These are phyloP conservation scores for Pitangus sulphuratus DNA, from an alignment of 2,797 vertebrate genomes.

Conservation along the genomic window DNA sequence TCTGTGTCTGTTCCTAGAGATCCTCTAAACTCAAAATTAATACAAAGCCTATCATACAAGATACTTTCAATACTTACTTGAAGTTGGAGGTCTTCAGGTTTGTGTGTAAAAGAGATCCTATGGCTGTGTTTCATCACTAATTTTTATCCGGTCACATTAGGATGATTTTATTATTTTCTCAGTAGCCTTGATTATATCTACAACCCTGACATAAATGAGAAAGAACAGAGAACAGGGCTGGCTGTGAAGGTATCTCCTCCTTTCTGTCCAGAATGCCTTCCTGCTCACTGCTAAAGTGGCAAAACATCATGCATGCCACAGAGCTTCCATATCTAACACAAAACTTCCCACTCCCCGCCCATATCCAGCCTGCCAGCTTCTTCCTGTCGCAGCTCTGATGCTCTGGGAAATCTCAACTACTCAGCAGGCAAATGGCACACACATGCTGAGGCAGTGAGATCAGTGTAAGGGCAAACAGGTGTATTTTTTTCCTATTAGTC, in stretches of 20 bases:
- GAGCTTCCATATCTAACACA: background rate
- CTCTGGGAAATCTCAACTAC: background rate
- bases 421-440: rapidly evolving
- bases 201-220: rapidly evolving
- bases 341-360: background rate
- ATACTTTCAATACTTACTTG: background rate
- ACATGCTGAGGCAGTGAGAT: rapidly evolving
- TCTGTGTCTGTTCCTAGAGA: background rate
- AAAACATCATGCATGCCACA: background rate
- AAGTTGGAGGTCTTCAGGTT: background rate
- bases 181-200: background rate
- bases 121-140: background rate
- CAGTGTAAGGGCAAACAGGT: background rate
- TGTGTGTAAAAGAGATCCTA: background rate
- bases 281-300: background rate
- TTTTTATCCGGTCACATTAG: background rate
- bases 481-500: background rate
- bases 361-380: background rate
- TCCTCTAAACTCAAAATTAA: background rate
- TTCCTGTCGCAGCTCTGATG: background rate
- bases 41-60: background rate
- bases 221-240: background rate
- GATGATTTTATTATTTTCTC: background rate
- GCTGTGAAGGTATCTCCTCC: background rate
- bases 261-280: background rate